Base-by-base conservation (phyloP, 2,888 invertebrate genomes). In the Dilophus febrilis region DNA sequence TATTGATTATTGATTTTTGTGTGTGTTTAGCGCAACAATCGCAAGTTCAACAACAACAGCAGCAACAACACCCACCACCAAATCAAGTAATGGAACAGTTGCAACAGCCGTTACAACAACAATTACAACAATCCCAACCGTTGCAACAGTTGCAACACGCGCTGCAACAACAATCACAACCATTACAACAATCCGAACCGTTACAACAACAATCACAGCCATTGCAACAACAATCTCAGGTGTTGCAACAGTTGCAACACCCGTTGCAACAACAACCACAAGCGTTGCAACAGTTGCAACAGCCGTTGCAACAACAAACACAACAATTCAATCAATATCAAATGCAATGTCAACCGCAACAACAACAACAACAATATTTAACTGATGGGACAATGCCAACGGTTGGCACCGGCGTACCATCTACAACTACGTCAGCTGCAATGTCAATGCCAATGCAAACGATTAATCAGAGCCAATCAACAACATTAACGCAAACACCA, bases 251-350 rank as follows among this genome's bases (percentile, higher is more conserved):
- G 16, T 12, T 16, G 22, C 31, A 26, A 26, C 14, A 19, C n/a
- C 27, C 22, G 13, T 37, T 37, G 14, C 40, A 18, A 30, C 49
- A n/a, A 53, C 13, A 30, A 35, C 44, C 34, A 28, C 40, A 38
- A 38, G 30, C 30, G n/a, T 4, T 30, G 4, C 29, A 16, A 12
- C 10, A 16, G 4, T 14, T 18, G 13, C 34, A 48, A 40, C 47
- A 49, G 13, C 40, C 51, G 37, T 42, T 52, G 43, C 55, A 53
- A 42, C 48, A 49, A 36, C 30, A 22, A 38, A 31, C 30, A 16
- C 40, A 50, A 40, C 45, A 40, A 41, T 37, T 34, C 34, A 14
- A 35, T 19, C 38, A 38, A 27, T 14, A 28, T 12, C 18, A 29
- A n/a, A 17, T 22, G 14, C 29, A 17, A n/a, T 28, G 22, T 7